Evolutionary conservation across 2,888 invertebrate species (phyloP), one percentile per base, ranked within the genome.

Genomic region (Cetonia aurata): DNA sequence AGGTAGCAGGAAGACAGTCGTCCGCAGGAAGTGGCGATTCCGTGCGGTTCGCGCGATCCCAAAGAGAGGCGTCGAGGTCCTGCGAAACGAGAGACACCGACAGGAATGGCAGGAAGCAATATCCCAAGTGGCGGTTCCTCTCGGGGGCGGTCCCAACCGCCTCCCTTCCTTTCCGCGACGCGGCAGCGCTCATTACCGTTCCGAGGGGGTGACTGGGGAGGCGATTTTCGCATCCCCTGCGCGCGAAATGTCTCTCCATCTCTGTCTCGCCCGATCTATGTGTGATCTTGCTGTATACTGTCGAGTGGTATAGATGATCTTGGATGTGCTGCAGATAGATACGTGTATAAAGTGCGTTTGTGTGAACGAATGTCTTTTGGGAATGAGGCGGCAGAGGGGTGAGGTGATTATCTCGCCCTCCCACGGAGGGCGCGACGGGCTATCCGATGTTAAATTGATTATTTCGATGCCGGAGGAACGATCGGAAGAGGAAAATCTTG

Each of bases 61-160:
- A 80, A 19, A 55, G 42, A 55, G 42, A 82, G 82, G 82, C 81
- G 80, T 80, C 78, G 79, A 82, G 81, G 80, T 83, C 83, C 83
- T 81, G 81, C 81, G 83, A 82, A 82, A 83, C 81, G 81, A 82
- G 82, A 80, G 80, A 79, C 80, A 81, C 78, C 80, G 80, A 75
- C 83, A 83, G 83, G 81, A 83, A 83, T 83, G 83, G 82, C 83
- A 83, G 84, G 85, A 84, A 85, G 83, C 84, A 84, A 84, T 84
- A 84, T 84, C 83, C 84, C 85, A 84, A 84, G 84, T 85, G 84
- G 84, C 82, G 84, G 84, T 85, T 85, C 85, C 85, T 84, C 80
- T 79, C 73, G 76, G 79, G 79, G 81, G 81, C 83, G 82, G 80
- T 79, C 77, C 80, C 80, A 75, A 77, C 78, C 66, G 53, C 25